Conservation (phyloP, 2,797 vertebrate species). For the Lithobates pipiens region DNA sequence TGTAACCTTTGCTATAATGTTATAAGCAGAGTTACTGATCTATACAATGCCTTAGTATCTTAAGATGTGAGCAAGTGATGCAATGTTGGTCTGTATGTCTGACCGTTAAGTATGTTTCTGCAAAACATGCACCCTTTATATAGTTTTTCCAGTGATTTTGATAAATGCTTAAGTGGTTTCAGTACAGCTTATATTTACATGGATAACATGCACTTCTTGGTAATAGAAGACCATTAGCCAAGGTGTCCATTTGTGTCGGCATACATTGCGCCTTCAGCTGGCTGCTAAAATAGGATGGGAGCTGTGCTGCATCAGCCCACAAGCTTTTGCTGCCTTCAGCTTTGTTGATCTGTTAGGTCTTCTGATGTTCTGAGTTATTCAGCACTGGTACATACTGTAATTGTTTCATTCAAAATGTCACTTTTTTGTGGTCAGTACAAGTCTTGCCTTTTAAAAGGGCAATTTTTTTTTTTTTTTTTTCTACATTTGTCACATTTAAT, state of each 20-base stretch:
- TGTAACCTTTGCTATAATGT: constrained; percentile 18
- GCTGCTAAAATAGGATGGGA: no score
- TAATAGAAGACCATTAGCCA: background rate
- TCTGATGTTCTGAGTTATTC: no score
- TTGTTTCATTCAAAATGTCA: background rate
- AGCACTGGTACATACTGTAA: background rate
- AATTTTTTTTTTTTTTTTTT: background rate
- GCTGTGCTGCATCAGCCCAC: no score
- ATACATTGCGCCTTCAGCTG: no score
- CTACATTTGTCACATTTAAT: background rate
- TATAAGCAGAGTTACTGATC: constrained; percentile 22
- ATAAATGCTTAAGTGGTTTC: background rate
- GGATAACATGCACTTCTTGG: background rate
- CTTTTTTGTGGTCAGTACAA: background rate
- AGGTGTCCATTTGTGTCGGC: background rate
- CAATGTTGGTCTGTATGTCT: background rate
- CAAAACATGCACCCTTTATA: background rate
- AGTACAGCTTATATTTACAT: background rate
- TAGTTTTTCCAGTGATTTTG: constrained; percentile 10
- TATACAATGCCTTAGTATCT: constrained; percentile 32
- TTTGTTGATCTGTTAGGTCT: no score
- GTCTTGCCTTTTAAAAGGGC: background rate
- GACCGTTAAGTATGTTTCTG: background rate
- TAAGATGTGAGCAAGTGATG: constrained; percentile 26
- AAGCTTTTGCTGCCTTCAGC: no score